Conservation (phyloP, 2,113 vertebrate genomes). For the Acrocephalus arundinaceus region DNA sequence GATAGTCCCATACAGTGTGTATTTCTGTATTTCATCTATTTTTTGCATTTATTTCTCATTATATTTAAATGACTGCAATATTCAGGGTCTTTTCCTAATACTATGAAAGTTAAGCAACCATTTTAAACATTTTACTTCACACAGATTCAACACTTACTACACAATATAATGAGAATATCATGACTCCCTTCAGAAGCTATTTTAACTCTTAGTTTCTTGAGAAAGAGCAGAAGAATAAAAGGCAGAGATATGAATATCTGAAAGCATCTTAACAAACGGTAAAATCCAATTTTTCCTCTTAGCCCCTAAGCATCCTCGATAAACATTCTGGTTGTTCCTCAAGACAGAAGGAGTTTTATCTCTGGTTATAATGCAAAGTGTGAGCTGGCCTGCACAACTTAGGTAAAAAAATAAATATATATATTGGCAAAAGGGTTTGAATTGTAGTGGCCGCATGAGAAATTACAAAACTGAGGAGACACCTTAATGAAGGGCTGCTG, state of each 20-base stretch:
- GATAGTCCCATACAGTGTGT: conserved; percentile 52
- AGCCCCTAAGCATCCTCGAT: background rate
- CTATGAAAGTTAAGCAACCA: conserved; percentile 57
- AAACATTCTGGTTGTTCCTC: background rate
- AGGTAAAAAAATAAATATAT: background rate
- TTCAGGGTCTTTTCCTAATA: conserved; percentile 30
- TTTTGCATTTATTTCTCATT: conserved; percentile 70
- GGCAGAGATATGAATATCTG: background rate
- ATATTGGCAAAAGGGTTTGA: background rate
- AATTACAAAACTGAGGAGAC: background rate
- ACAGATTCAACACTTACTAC: conserved; percentile 48
- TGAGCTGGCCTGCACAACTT: background rate
- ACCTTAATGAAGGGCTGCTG: background rate
- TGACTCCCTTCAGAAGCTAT: background rate
- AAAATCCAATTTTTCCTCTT: background rate
- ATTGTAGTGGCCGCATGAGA: background rate
- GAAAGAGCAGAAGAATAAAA: background rate
- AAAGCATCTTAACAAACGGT: background rate
- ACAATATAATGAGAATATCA: conserved; percentile 27
- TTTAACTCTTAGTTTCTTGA: background rate
- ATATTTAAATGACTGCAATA: conserved; percentile 58
- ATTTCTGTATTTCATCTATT: conserved; percentile 61
- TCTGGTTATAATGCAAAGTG: background rate
- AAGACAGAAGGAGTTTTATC: background rate
- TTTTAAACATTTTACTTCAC: conserved; percentile 49